These are phyloP conservation scores for Dicyrtoma fusca DNA, from an alignment of 2,888 invertebrate species.

Conservation along the genomic window DNA sequence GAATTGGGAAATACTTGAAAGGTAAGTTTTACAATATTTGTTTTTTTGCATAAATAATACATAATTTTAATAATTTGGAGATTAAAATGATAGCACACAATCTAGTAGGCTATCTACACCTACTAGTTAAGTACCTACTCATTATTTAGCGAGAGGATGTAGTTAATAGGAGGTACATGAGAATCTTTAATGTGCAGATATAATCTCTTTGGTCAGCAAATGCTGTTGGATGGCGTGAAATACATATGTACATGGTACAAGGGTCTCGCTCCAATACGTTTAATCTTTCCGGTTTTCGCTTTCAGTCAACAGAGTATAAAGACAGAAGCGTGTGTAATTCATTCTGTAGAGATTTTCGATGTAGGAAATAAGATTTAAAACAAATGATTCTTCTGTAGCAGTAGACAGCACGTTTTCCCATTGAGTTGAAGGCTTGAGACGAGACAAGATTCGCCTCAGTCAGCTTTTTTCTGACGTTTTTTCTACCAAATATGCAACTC, in stretches of 20 bases:
- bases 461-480: conserved; percentile 8
- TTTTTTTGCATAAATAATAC: no score
- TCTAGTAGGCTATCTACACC: no score
- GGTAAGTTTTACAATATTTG: conserved; percentile 60
- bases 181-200: no score
- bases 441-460: conserved; percentile 11
- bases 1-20: conserved; percentile 67
- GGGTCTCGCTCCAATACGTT: conserved; percentile 4
- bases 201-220: no score
- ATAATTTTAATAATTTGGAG: no score
- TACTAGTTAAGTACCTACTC: no score
- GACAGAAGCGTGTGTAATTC: neutral
- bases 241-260: no score
- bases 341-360: neutral
- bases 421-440: conserved; percentile 5
- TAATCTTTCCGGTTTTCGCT: conserved; percentile 14
- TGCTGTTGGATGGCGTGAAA: no score
- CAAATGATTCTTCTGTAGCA: conserved; percentile 2
- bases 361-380: conserved; percentile 5
- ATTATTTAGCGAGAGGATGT: no score
- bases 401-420: neutral
- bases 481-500: neutral
- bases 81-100: no score
- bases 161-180: no score
- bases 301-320: neutral